Percentiles rank a stretch among this genome's conserved stretches.
phyloP scores from a whole-genome alignment of 1,140 invertebrate genomes.

The Plutomurus gul region DNA sequence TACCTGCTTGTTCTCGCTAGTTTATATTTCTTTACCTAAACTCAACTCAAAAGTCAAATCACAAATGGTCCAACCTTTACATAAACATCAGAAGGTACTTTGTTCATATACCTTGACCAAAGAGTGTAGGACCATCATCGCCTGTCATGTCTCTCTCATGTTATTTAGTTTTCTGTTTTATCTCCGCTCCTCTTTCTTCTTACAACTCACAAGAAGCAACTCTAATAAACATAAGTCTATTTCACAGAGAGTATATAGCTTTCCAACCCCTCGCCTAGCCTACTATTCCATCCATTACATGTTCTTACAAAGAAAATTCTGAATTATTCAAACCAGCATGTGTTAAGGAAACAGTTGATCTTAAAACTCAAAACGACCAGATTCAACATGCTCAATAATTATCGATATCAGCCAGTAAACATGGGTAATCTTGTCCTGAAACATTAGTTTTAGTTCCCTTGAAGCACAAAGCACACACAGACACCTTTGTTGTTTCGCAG shows the following conservation, averaged over 20 bases:
- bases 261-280: not conserved
- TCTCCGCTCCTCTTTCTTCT: not conserved
- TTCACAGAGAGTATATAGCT: not conserved
- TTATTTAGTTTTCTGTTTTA: not conserved
- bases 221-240: slow-evolving; percentile 6
- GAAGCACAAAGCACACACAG: not conserved
- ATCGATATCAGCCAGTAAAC: no score
- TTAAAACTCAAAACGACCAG: not conserved
- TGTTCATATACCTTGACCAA: not conserved
- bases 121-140: slow-evolving; percentile 2
- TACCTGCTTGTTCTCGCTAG: not conserved
- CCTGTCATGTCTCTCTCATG: not conserved
- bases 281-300: not conserved
- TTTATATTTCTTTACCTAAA: not conserved
- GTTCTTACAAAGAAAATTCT: not conserved
- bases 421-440: no score
- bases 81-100: not conserved
- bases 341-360: slow-evolving; percentile 15
- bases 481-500: no score
- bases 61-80: not conserved
- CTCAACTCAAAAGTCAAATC: not conserved
- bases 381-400: not conserved
- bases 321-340: slow-evolving; percentile 24
- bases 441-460: no score
- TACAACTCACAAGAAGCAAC: not conserved